Evolutionary conservation across 2,888 invertebrate species (phyloP).

Genomic region (Xanthostigma xanthostigma): DNA sequence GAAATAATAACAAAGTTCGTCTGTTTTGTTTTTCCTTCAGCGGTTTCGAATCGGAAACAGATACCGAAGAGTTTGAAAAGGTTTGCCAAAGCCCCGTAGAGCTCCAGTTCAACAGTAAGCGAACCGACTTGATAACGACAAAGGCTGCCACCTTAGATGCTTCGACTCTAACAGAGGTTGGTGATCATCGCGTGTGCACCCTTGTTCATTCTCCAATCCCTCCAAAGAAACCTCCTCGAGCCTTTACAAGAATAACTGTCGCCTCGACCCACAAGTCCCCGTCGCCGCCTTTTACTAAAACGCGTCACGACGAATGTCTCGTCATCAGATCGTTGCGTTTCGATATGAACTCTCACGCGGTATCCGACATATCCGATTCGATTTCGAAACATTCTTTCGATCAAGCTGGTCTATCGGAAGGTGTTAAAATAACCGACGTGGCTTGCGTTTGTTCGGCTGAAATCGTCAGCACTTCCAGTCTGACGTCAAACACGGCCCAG

Average conservation of each 20-base stretch:
- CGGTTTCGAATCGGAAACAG: slow-evolving; percentile 67
- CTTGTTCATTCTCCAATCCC: slow-evolving; percentile 15
- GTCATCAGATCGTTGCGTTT: slow-evolving; percentile 3
- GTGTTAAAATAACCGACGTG: no score
- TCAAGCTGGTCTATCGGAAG: no score
- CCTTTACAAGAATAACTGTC: slow-evolving; percentile 16
- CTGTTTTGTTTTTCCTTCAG: slow-evolving; percentile 27
- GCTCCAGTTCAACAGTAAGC: slow-evolving; percentile 22
- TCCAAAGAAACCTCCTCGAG: slow-evolving; percentile 31
- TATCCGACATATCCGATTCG: not conserved
- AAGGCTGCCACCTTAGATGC: slow-evolving; percentile 35
- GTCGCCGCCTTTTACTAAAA: slow-evolving; percentile 21
- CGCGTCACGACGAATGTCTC: slow-evolving; percentile 2
- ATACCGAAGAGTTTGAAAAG: slow-evolving; percentile 71
- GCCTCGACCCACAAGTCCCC: slow-evolving; percentile 9
- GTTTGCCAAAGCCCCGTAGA: slow-evolving; percentile 46
- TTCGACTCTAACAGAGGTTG: slow-evolving; percentile 43
- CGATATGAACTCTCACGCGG: not conserved
- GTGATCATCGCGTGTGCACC: slow-evolving; percentile 19
- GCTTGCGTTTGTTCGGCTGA: no score
- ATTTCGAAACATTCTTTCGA: no score
- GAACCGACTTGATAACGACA: slow-evolving; percentile 28
- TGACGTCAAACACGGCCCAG: no score
- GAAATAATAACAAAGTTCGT: no score
- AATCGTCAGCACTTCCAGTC: no score